A percentile compares a stretch with the other conserved stretches of the same genome.
These are phyloP conservation scores for Actinopyga echinites DNA, from an alignment of 53 echinoderm and acorn worm genomes.

Conservation along the genomic window DNA sequence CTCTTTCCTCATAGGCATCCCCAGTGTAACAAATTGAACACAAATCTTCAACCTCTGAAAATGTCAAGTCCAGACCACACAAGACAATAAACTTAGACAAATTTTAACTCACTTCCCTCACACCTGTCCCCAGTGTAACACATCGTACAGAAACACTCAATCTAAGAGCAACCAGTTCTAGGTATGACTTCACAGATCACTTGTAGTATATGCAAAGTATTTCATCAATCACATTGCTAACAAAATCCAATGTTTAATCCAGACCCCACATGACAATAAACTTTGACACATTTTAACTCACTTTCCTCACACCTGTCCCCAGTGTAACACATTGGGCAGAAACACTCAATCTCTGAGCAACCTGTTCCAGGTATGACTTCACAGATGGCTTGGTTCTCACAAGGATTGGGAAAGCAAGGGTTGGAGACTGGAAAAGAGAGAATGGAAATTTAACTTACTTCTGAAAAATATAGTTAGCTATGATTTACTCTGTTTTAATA, in stretches of 20 bases:
- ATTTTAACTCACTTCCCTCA: slow-evolving; percentile 48
- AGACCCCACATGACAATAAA: too few species aligned
- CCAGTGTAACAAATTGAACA: too few species aligned
- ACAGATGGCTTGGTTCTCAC: slow-evolving; percentile 52
- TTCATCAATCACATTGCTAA: too few species aligned
- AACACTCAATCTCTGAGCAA: slow-evolving; percentile 41
- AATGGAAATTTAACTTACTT: too few species aligned
- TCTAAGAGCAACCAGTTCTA: slow-evolving; percentile 20
- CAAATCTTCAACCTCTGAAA: too few species aligned
- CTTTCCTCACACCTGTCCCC: slow-evolving; percentile 54
- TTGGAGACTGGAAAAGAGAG: slow-evolving; percentile 52
- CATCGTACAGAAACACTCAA: slow-evolving; percentile 53
- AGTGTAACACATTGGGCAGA: slow-evolving; percentile 59
- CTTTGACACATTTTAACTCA: slow-evolving; percentile 20
- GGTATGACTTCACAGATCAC: slow-evolving; percentile 50
- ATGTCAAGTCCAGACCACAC: too few species aligned
- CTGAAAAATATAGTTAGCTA: too few species aligned
- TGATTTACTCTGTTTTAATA: too few species aligned
- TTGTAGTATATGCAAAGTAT: neutral
- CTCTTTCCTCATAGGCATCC: too few species aligned
- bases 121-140: slow-evolving; percentile 63
- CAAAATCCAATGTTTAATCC: too few species aligned
- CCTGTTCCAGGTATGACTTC: slow-evolving; percentile 40
- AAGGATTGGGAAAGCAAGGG: slow-evolving; percentile 60
- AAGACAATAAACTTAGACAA: too few species aligned